Evolutionary conservation across 2,113 vertebrate species (phyloP).

Genomic region (Platysteira castanea): DNA sequence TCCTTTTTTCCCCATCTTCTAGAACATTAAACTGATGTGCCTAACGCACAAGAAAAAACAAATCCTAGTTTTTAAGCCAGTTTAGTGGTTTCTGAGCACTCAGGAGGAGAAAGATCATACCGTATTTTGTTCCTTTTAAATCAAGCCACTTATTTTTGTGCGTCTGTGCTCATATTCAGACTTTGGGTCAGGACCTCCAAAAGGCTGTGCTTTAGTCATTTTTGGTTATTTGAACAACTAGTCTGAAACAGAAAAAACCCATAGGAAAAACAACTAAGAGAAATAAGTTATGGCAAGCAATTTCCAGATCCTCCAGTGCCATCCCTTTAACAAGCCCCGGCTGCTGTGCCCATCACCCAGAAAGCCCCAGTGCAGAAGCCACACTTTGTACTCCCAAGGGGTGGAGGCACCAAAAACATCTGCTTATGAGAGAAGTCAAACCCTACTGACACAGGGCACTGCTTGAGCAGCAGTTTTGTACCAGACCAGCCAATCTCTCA

Average conservation of each 20-base stretch:
- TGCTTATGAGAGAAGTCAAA: background rate
- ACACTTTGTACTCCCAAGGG: background rate
- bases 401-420: background rate
- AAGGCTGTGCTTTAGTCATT: background rate
- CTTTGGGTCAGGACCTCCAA: background rate
- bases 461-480: background rate
- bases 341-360: background rate
- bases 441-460: background rate
- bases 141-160: background rate
- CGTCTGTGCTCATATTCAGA: background rate
- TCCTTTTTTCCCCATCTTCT: background rate
- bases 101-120: background rate
- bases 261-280: background rate
- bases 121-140: background rate
- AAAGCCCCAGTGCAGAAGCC: fast-evolving
- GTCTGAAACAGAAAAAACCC: background rate
- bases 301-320: background rate
- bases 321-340: background rate
- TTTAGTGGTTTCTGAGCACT: background rate
- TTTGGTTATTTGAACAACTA: background rate
- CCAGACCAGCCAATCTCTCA: background rate
- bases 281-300: background rate
- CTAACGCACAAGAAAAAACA: background rate
- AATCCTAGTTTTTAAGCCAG: background rate
- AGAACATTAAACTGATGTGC: background rate